Base-by-base conservation (phyloP, 2,797 vertebrate species). In the Halcyon chelicuti region DNA sequence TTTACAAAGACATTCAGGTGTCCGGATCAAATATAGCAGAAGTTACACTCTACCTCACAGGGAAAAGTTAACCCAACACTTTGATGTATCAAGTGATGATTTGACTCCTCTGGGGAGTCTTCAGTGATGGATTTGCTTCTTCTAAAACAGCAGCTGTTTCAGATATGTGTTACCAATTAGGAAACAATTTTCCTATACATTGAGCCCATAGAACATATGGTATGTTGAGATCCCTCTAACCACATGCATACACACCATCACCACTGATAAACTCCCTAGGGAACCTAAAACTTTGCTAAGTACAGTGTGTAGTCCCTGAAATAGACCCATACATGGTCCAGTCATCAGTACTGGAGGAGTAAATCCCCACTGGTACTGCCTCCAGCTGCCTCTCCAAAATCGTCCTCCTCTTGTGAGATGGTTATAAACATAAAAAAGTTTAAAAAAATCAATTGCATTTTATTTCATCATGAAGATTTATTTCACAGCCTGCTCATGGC, bases 101-200 rank as follows among this genome's bases (percentile, higher is more conserved):
- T 60, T 96, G 66, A 90, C 83, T 96, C 55, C 92, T 90, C 86
- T 85, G 88, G 90, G 77, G 93, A 93, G 51, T 90, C 80, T 61
- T 76, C 67, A 55, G 80, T 96, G 88, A 96, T 85, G 71, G 90
- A 93, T 94, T 88, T 87, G 31, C 83, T 92, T 39, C 82, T 86
- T 96, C 77, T 92, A 67, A 94, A 90, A 57, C 86, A 96, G 80
- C 92, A 97, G 83, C 74, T 97, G 92, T 82, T 93, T 76, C 90
- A 87, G 77, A 87, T 93, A 76, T 63, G 52, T 92, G 70, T 67
- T 94, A 85, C 80, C 80, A 82, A 67, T 94, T 92, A 96, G 76
- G 63, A 94, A 97, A 90, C 88, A 0, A 40, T 90, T 90, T 93
- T 78, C 76, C 79, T 5, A 19, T 94, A 90, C 73, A 70, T 47